A percentile compares a stretch with the other conserved stretches of the same genome.
phyloP scores from a whole-genome alignment of 2,113 vertebrate species.

The Siphamia tubifer region DNA sequence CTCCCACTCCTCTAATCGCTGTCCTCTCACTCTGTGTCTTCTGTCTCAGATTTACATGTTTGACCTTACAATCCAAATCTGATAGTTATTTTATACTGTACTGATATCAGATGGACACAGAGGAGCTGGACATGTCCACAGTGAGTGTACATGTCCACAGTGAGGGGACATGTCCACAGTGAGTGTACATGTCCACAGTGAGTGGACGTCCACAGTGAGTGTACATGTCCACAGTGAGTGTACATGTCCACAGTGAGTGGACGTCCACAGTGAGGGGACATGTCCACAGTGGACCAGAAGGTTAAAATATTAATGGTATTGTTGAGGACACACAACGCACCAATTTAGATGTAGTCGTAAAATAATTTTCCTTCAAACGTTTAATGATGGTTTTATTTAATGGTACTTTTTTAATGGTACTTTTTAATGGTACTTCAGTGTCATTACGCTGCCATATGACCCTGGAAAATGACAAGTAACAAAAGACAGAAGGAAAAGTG shows the following conservation, averaged over 20 bases:
- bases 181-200: too few species aligned
- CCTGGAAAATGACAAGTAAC: neutral
- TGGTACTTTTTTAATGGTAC: neutral
- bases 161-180: too few species aligned
- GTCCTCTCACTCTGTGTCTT: neutral
- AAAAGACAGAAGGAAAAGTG: neutral
- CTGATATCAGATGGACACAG: neutral
- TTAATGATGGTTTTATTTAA: neutral
- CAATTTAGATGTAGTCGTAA: neutral
- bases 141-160: too few species aligned
- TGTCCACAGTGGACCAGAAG: too few species aligned
- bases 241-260: too few species aligned
- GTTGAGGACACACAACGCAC: neutral
- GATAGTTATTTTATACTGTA: neutral
- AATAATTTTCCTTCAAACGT: neutral
- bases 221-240: too few species aligned
- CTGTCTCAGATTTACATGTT: slow-evolving; percentile 8
- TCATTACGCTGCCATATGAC: neutral
- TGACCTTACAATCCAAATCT: slow-evolving; percentile 14
- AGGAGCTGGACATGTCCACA: too few species aligned
- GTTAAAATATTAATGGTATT: neutral
- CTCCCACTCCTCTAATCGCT: neutral
- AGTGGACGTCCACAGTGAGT: too few species aligned
- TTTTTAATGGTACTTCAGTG: neutral
- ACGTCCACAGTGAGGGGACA: too few species aligned